Evolutionary conservation across 1,140 invertebrate genomes (phyloP), one percentile per base, ranked within the genome.

Genomic region (Zaprionus africanus): DNA sequence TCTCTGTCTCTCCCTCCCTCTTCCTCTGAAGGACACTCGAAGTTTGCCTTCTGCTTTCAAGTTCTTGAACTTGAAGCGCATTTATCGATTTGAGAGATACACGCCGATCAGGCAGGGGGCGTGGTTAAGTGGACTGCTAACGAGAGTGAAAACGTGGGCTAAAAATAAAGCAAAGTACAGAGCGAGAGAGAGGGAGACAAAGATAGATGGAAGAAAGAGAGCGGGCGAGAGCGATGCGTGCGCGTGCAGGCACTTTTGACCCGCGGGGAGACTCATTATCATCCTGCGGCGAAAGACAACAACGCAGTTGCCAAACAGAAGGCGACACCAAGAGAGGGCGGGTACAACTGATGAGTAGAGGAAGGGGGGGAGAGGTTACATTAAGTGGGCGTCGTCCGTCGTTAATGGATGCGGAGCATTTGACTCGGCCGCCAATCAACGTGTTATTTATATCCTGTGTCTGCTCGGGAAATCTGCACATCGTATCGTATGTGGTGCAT

Each of bases 361-460:
- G 22, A n/a, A 17, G n/a, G 7, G 6, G 24, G 41, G 15, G 7
- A 1, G 1, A 17, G n/a, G 59, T 15, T 24, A n/a, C 28, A 49
- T 81, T 63, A 87, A 87, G 84, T 87, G 80, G 84, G 84, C 83
- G 83, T 81, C 80, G 77, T 66, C 62, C 41, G 70, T 82, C 77
- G 80, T 88, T 81, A 80, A 53, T 38, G 24, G 59, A 31, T 43
- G 53, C 31, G n/a, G 24, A 34, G 15, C 31, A n/a, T 17, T 17
- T 17, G 41, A 46, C 41, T 46, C 28, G 17, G 43, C 22, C 28
- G 38, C 13, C 57, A 61, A 53, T 61, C 58, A 69, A 69, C 53
- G 26, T 60, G 66, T 51, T 66, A 66, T 66, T 66, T 66, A 66
- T 66, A 66, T 49, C 54, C 61, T 4, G 4, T 51, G 41, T 46